phyloP scores from a whole-genome alignment of 2,888 invertebrate genomes.

The Argyresthia albistria region DNA sequence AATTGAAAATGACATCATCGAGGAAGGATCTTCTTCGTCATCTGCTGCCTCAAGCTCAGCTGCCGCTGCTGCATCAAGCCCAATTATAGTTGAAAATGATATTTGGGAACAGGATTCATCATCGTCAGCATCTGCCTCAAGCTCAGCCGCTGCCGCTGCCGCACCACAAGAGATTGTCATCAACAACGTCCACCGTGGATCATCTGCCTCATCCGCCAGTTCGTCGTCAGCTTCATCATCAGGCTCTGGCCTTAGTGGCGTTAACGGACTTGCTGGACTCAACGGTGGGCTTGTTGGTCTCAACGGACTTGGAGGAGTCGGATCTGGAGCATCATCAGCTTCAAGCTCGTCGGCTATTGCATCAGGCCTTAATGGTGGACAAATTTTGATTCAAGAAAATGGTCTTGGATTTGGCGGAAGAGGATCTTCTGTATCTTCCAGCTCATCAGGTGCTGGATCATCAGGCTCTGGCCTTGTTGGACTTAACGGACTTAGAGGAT shows the following conservation, averaged over 20 bases:
- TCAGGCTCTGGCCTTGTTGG: neutral
- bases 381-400: no score
- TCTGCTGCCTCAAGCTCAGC: neutral
- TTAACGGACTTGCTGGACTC: neutral
- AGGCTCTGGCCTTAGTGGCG: neutral
- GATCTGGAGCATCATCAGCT: neutral
- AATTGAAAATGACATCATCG: no score
- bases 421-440: neutral
- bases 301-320: neutral
- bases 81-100: neutral
- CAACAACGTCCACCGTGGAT: neutral
- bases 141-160: constrained; percentile 1
- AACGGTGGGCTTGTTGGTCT: neutral
- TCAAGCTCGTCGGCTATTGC: neutral
- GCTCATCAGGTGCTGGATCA: neutral
- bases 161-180: neutral
- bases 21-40: neutral
- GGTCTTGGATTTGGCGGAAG: no score
- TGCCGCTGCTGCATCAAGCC: neutral
- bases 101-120: neutral
- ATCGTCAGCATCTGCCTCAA: neutral
- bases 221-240: neutral
- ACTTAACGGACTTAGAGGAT: neutral
- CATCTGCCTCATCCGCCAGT: neutral
- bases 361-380: no score